These are phyloP conservation scores for Mycetomoellerius zeteki DNA, from an alignment of 1,140 invertebrate species.

Conservation along the genomic window DNA sequence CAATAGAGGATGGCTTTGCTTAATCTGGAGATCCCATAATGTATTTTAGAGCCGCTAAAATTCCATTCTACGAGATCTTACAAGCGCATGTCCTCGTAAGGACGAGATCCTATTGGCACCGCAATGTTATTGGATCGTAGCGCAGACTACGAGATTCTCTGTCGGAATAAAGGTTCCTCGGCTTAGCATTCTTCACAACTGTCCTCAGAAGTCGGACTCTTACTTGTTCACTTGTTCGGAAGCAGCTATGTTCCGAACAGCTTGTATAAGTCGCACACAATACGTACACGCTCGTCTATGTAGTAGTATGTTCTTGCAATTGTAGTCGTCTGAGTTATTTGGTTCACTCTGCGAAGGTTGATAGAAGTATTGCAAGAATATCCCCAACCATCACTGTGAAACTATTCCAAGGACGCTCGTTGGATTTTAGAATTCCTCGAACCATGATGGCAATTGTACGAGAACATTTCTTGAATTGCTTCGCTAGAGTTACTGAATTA, in stretches of 20 bases:
- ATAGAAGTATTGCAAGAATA: constrained; percentile 73
- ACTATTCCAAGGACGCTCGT: constrained; percentile 39
- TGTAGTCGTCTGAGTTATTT: constrained; percentile 72
- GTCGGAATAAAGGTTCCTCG: constrained; percentile 58
- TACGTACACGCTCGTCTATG: constrained; percentile 5
- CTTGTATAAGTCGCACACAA: constrained; percentile 59
- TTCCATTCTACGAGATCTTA: constrained; percentile 35
- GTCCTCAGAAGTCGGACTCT: constrained; percentile 65
- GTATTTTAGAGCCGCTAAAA: constrained; percentile 54
- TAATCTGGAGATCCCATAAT: constrained; percentile 30
- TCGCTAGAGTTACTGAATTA: neutral
- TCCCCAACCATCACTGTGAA: constrained; percentile 43
- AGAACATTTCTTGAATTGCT: constrained; percentile 45
- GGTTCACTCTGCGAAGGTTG: constrained; percentile 49
- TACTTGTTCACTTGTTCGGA: constrained; percentile 66
- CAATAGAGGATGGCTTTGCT: constrained; percentile 15
- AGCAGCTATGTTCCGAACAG: constrained; percentile 1
- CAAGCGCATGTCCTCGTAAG: neutral
- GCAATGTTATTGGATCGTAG: constrained; percentile 68
- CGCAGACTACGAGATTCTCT: constrained; percentile 61
- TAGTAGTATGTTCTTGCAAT: constrained; percentile 4
- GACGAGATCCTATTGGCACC: constrained; percentile 48
- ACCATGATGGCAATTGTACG: neutral
- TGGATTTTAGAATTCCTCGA: constrained; percentile 55
- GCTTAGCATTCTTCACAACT: constrained; percentile 71